phyloP scores from a whole-genome alignment of 1,140 invertebrate genomes.

The Hycleus cichorii region DNA sequence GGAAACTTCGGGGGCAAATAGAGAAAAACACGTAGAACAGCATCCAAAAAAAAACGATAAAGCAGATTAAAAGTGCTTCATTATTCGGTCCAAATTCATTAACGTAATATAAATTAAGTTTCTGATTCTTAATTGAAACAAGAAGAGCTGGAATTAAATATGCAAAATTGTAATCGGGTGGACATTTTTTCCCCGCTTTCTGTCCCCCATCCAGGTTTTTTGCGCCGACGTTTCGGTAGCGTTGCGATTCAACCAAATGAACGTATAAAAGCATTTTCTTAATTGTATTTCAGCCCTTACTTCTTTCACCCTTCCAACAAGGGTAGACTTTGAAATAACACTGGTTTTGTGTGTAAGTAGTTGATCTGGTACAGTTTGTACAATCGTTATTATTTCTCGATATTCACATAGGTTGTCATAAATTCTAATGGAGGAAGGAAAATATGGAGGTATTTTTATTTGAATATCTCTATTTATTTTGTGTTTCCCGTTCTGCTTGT shows the following conservation, averaged over 20 bases:
- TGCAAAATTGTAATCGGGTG: conserved; percentile 3
- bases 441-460: too few relatives aligned
- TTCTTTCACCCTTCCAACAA: too few relatives aligned
- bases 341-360: too few relatives aligned
- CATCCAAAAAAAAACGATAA: conserved; percentile 6
- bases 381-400: too few relatives aligned
- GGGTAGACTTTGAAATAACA: too few relatives aligned
- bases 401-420: too few relatives aligned
- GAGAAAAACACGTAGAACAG: neutral
- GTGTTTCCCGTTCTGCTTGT: too few relatives aligned
- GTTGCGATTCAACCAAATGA: conserved; percentile 7
- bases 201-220: too few relatives aligned
- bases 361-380: too few relatives aligned
- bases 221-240: too few relatives aligned
- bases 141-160: conserved; percentile 14
- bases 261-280: conserved; percentile 15
- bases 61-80: conserved; percentile 18
- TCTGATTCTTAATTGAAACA: conserved; percentile 17
- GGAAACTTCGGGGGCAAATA: neutral
- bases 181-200: neutral
- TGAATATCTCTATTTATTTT: too few relatives aligned
- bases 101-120: conserved; percentile 16
- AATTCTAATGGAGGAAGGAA: too few relatives aligned
- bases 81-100: conserved; percentile 18
- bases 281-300: conserved; percentile 3